Evolutionary conservation across 2,888 invertebrate species (phyloP).

Genomic region (Andrena fulva): DNA sequence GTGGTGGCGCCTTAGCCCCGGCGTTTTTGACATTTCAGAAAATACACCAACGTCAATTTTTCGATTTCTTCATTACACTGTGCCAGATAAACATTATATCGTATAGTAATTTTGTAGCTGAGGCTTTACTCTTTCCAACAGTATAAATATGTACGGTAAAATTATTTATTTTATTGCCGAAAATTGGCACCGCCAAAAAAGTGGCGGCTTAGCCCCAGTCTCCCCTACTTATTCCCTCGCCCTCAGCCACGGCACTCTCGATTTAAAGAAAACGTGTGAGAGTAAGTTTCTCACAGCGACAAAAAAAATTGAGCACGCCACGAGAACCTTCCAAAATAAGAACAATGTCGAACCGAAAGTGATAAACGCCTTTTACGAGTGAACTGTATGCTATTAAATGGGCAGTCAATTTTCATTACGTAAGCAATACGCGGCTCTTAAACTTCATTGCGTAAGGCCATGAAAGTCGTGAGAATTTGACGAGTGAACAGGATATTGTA

Average conservation of each 20-base stretch:
- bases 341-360: not conserved
- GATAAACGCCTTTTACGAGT: conserved; percentile 21
- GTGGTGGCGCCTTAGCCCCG: too few species aligned
- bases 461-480: conserved; percentile 60
- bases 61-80: too few species aligned
- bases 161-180: too few species aligned
- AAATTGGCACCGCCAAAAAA: too few species aligned
- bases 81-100: too few species aligned
- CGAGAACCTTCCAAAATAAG: not conserved
- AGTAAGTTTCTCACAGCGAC: not conserved
- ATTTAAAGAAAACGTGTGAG: not conserved
- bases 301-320: not conserved
- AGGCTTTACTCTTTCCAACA: too few species aligned
- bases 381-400: conserved; percentile 19
- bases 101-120: too few species aligned
- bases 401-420: conserved; percentile 35
- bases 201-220: too few species aligned
- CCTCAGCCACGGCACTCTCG: not conserved
- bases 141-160: too few species aligned
- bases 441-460: conserved; percentile 50
- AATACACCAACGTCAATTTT: too few species aligned
- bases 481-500: conserved; percentile 43
- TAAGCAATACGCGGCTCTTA: conserved; percentile 25
- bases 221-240: not conserved
- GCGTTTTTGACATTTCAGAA: too few species aligned